Evolutionary conservation across 2,113 vertebrate species (phyloP), one percentile per base, ranked within the genome.

Genomic region (Pluvialis apricaria): DNA sequence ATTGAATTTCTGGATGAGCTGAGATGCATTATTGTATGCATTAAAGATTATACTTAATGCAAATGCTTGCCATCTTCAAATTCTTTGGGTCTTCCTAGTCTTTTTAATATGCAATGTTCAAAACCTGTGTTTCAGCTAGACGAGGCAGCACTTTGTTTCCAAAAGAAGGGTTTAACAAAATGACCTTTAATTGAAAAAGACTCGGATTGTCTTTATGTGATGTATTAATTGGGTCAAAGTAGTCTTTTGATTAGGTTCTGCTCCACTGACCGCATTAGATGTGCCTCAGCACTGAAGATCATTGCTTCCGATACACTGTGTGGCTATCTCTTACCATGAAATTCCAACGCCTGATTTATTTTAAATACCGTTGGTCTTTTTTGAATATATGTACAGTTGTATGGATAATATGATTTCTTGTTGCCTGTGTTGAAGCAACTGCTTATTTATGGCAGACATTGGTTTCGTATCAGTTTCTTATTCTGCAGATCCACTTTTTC

Each of bases 91-190:
- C 96, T 97, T 94, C 81, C 75, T 31, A 34, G 72, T 65, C 51
- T 83, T 91, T 97, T 96, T 93, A 96, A 93, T 82, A 90, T 49
- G 78, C 88, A 93, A 90, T 62, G 49, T 92, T 96, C 70, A 94
- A 88, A 92, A 87, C 60, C 79, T 95, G 83, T 94, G 71, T 96
- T 98, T 96, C 92, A 83, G 60, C 92, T 96, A 96, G 68, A 90
- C 66, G 21, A 31, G 96, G 88, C 47, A 69, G 97, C 97, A 97
- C 97, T 96, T 98, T 97, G 92, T 95, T 97, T 96, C 96, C 96
- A 92, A 94, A 96, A 93, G 96, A 97, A 92, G 86, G 68, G 80
- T 97, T 97, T 95, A 96, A 97, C 92, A 92, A 86, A 88, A 90
- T 94, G 96, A 96, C 86, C 61, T 86, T 95, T 87, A 93, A 94